Percentiles rank a stretch among this genome's conserved stretches.
These are phyloP conservation scores for Euura lappo DNA, from an alignment of 1,140 invertebrate species.

Conservation along the genomic window DNA sequence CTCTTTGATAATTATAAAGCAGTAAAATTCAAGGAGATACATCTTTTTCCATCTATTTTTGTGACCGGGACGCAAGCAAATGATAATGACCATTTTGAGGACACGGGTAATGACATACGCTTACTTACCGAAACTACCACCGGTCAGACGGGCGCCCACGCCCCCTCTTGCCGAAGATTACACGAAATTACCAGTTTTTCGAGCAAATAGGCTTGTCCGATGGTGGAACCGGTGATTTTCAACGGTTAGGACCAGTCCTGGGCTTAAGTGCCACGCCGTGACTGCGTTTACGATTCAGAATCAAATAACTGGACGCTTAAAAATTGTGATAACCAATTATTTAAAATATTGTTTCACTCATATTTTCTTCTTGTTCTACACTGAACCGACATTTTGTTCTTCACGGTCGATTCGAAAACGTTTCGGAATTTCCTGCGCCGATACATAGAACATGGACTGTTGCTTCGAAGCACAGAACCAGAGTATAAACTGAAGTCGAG, in stretches of 20 bases:
- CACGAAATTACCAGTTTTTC: conserved; percentile 1
- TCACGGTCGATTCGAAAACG: too few species aligned
- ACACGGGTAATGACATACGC: conserved; percentile 3
- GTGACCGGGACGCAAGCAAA: not conserved
- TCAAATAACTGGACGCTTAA: not conserved
- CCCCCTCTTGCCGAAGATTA: not conserved
- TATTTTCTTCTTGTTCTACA: too few species aligned
- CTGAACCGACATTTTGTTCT: too few species aligned
- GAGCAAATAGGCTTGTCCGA: not conserved
- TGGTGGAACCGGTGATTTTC: conserved; percentile 4
- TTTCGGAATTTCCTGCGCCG: too few species aligned
- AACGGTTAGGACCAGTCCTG: not conserved
- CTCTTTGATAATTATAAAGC: too few species aligned
- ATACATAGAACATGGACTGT: not conserved
- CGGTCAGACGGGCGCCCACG: not conserved
- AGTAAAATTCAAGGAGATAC: too few species aligned
- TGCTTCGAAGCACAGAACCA: not conserved
- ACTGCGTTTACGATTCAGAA: not conserved
- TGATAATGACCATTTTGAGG: conserved; percentile 4
- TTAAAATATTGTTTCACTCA: not conserved
- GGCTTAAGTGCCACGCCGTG: not conserved
- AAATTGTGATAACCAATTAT: not conserved
- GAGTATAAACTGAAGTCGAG: not conserved
- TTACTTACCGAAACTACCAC: not conserved
- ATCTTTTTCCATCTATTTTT: too few species aligned